Evolutionary conservation across 2,113 vertebrate species (phyloP), one percentile per base, ranked within the genome.

Genomic region (Danionella cerebrum): DNA sequence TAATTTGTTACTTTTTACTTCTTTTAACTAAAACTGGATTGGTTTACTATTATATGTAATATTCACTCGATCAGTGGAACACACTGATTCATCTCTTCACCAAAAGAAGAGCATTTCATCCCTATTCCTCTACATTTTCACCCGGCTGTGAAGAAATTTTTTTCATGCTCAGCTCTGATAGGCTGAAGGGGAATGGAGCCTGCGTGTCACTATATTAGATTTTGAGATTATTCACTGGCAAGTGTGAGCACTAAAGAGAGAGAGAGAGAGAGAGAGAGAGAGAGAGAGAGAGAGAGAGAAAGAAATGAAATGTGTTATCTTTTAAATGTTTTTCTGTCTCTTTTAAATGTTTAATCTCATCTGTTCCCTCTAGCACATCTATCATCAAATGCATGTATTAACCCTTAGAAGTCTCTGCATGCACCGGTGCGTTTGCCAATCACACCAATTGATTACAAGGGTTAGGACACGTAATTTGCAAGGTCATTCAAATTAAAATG

Each of bases 201-300:
- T 59, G 24, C 24, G 14, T 74, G 70, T 18, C 44, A 50, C 21
- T n/a, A 3, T 57, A 53, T 19, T 41, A 62, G 51, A 42, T 50
- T 74, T 70, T 19, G 62, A 53, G 31, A 25, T 47, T 51, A 70
- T 47, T 57, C 41, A 19, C 24, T 47, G 51, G 66, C 66, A 67
- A 55, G 54, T 33, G 5, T 21, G 54, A 11, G 11, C 41, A 13
- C 42, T 41, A 53, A 65, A 55, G 44, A 33, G 13, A 29, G 16
- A 31, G 47, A 27, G 11, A 25, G 22, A 5, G 24, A 41, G 22
- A 52, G 48, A 2, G 24, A 51, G 6, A 42, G 7, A 27, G 19
- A 7, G 19, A 33, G 27, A 53, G 25, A 63, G 44, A 11, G 4
- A 12, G 1, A 27, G 9, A 13, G 18, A 11, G 4, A 6, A 51